Conservation (phyloP, 2,888 invertebrate genomes). For the Mechanitis mazaeus region DNA sequence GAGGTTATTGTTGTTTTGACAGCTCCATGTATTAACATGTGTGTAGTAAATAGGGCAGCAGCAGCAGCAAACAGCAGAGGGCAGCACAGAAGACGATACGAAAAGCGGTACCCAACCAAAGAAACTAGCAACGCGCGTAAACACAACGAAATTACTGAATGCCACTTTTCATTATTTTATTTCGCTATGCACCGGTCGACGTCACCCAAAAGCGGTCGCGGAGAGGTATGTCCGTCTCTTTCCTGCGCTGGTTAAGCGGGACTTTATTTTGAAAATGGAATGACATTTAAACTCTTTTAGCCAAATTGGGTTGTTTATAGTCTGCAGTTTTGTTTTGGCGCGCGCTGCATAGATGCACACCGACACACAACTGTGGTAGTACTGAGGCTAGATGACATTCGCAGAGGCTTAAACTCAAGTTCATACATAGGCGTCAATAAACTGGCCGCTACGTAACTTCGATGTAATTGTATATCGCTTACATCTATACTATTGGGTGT, state of each 20-base stretch:
- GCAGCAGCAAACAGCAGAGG: slow-evolving; percentile 59
- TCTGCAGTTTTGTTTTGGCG: slow-evolving; percentile 29
- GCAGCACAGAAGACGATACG: slow-evolving; percentile 50
- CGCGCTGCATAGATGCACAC: slow-evolving; percentile 48
- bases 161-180: slow-evolving; percentile 75
- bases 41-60: slow-evolving; percentile 46
- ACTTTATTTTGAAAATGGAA: slow-evolving; percentile 56
- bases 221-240: slow-evolving; percentile 54
- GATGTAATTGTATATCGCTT: slow-evolving; percentile 55
- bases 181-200: slow-evolving; percentile 72
- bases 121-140: slow-evolving; percentile 74
- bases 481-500: slow-evolving; percentile 27
- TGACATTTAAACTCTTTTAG: slow-evolving; percentile 46
- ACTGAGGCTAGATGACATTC: slow-evolving; percentile 74
- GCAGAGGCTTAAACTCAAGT: slow-evolving; percentile 68
- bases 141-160: slow-evolving; percentile 75
- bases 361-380: slow-evolving; percentile 58
- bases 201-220: slow-evolving; percentile 65
- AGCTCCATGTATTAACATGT: slow-evolving; percentile 52
- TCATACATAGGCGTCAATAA: slow-evolving; percentile 67
- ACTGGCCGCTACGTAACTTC: slow-evolving; percentile 52
- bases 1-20: slow-evolving; percentile 62
- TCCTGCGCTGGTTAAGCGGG: slow-evolving; percentile 45
- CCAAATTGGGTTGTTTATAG: slow-evolving; percentile 34
- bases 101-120: slow-evolving; percentile 57